Evolutionary conservation across 2,113 vertebrate genomes (phyloP).

Genomic region (Semnornis frantzii): DNA sequence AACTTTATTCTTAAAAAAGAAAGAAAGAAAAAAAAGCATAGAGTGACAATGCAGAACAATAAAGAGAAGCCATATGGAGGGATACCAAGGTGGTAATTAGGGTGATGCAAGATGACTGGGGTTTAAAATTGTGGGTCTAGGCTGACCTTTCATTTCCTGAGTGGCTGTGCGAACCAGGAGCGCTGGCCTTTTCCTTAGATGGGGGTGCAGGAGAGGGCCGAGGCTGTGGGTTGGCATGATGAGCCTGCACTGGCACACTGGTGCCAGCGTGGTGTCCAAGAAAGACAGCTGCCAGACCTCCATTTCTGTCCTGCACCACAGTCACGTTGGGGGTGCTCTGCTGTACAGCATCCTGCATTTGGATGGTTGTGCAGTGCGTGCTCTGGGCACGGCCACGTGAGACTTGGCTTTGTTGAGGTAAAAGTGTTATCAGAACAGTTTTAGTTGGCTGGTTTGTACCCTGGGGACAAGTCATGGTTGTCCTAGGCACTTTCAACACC

Average conservation of each 20-base stretch:
- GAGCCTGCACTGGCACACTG: background rate
- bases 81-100: background rate
- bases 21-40: background rate
- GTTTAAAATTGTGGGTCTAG: background rate
- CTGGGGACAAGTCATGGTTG: background rate
- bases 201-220: background rate
- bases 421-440: background rate
- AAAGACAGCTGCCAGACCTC: background rate
- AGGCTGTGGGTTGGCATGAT: background rate
- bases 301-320: background rate
- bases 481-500: conserved; percentile 79
- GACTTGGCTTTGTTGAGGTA: background rate
- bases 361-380: fast-evolving
- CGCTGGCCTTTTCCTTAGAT: background rate
- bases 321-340: background rate
- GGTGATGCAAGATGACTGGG: background rate
- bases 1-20: background rate
- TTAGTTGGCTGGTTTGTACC: conserved; percentile 14
- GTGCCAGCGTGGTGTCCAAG: background rate
- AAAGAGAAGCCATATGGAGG: background rate
- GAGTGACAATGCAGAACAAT: background rate
- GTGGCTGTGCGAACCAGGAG: background rate
- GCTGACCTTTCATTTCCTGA: background rate
- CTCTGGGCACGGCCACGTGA: fast-evolving
- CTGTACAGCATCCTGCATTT: background rate